A percentile compares a stretch with the other conserved stretches of the same genome.
phyloP scores from a whole-genome alignment of 2,113 vertebrate species.

The Acrocephalus arundinaceus region DNA sequence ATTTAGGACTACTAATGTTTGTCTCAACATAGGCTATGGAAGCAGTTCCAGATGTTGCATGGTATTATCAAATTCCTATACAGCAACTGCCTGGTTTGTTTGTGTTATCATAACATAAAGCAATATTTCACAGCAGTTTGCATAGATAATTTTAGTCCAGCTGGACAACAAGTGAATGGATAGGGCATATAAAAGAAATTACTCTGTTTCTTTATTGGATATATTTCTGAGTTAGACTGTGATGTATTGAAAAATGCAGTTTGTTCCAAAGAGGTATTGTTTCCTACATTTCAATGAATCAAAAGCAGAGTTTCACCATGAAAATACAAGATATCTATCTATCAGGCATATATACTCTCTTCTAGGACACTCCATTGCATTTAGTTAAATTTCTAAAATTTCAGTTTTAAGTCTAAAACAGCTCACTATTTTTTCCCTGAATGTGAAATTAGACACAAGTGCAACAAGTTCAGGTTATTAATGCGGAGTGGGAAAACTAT shows the following conservation, averaged over 20 bases:
- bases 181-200: conserved; percentile 29
- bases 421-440: background rate
- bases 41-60: conserved; percentile 29
- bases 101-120: conserved; percentile 21
- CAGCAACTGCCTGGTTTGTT: background rate
- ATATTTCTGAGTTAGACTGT: conserved; percentile 7
- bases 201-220: conserved; percentile 33
- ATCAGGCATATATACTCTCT: background rate
- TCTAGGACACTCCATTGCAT: background rate
- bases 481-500: conserved; percentile 5
- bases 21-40: background rate
- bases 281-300: background rate
- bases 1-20: conserved; percentile 2
- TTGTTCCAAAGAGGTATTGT: background rate
- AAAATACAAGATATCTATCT: background rate
- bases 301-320: background rate
- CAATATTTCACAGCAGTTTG: conserved; percentile 36
- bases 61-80: conserved; percentile 15
- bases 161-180: conserved; percentile 40
- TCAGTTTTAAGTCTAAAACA: background rate
- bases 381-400: background rate
- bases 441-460: background rate
- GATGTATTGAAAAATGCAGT: conserved; percentile 35
- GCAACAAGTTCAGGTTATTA: conserved; percentile 73
- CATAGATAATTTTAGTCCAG: conserved; percentile 26